Percentiles rank a stretch among this genome's conserved stretches.
Evolutionary conservation across 2,113 vertebrate genomes (phyloP).

Genomic region (Lepidothrix coronata): DNA sequence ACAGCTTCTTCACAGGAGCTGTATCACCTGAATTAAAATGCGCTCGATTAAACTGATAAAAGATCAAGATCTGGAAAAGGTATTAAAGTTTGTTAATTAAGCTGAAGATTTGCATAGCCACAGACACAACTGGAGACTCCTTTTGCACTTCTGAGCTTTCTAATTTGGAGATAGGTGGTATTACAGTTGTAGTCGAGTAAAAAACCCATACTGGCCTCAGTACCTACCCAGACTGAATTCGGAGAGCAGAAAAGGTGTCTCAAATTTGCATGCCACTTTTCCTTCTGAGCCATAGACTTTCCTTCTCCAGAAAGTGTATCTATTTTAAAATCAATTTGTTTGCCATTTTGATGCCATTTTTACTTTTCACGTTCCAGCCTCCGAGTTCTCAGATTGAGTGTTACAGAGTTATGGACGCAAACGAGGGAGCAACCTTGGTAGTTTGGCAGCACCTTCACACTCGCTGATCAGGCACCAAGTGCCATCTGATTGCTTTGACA

Average conservation of each 20-base stretch:
- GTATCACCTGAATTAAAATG: background rate
- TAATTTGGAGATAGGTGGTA: background rate
- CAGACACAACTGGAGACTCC: background rate
- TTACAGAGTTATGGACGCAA: constrained; percentile 27
- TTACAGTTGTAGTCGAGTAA: background rate
- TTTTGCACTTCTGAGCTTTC: background rate
- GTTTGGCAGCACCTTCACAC: constrained; percentile 24
- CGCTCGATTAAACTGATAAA: background rate
- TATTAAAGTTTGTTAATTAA: background rate
- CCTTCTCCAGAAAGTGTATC: background rate
- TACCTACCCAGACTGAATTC: background rate
- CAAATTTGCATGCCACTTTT: background rate
- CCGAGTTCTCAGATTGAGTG: constrained; percentile 16
- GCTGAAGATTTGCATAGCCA: background rate
- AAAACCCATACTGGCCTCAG: background rate
- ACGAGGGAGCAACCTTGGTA: background rate
- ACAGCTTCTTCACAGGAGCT: background rate
- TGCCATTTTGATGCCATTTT: constrained; percentile 28
- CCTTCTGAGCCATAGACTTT: background rate
- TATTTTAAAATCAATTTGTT: background rate
- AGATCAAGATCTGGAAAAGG: background rate
- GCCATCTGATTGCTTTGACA: constrained; percentile 43
- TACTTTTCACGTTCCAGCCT: background rate
- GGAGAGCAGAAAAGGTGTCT: background rate
- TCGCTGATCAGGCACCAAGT: constrained; percentile 21